phyloP scores from a whole-genome alignment of 2,113 vertebrate species.

The Halcyon malimbica region DNA sequence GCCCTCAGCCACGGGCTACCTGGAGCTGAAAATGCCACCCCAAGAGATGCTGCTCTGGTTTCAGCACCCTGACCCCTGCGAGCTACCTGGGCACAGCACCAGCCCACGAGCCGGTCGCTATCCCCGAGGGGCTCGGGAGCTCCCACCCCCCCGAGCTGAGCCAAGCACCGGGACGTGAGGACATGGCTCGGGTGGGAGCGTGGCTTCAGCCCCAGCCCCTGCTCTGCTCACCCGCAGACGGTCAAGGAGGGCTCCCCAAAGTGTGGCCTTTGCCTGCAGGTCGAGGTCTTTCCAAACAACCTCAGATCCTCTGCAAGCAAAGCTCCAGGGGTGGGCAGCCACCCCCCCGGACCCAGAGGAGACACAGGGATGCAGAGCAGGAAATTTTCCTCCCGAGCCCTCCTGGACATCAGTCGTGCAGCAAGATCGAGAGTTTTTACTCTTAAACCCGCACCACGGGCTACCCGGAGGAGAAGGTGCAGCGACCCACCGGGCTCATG shows the following conservation, averaged over 20 bases:
- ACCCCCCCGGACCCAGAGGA: fast-evolving
- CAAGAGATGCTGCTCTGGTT: not conserved
- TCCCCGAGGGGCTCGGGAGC: too few species aligned
- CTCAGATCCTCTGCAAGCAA: not conserved
- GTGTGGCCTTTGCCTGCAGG: fast-evolving
- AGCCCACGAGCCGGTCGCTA: not conserved
- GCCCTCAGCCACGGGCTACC: fast-evolving
- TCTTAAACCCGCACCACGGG: not conserved
- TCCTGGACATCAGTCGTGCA: not conserved
- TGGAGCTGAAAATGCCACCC: fast-evolving
- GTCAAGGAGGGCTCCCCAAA: not conserved
- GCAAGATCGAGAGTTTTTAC: not conserved
- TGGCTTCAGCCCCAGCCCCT: not conserved
- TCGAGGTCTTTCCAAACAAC: not conserved
- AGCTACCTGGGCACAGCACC: fast-evolving
- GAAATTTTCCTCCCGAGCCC: not conserved
- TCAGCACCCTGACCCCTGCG: fast-evolving
- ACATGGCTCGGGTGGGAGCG: fast-evolving
- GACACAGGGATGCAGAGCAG: fast-evolving
- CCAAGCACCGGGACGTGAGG: fast-evolving
- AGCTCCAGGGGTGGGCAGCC: not conserved
- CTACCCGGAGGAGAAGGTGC: not conserved
- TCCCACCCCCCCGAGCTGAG: fast-evolving
- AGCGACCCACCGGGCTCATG: not conserved
- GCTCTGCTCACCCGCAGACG: not conserved